Conservation (phyloP, 2,797 vertebrate genomes). For the Gambusia yucatana region DNA sequence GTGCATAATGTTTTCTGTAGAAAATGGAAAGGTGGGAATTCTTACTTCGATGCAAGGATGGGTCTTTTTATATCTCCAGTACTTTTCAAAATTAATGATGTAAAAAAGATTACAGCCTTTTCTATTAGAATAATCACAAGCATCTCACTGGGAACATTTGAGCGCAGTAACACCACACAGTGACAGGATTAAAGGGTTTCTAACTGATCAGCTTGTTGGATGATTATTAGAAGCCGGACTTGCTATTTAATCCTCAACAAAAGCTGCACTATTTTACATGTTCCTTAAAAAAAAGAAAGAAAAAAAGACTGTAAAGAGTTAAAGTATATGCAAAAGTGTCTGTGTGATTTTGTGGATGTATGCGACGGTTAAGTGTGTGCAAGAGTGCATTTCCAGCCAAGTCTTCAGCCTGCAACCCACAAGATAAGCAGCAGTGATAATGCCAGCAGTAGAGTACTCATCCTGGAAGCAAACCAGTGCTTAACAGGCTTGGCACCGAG, state of each 20-base stretch:
- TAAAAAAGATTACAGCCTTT: not conserved
- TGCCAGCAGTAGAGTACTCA: constrained; percentile 53
- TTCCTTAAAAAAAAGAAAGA: not conserved
- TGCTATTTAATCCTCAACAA: constrained; percentile 34
- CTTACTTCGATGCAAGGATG: not conserved
- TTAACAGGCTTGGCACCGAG: constrained; percentile 60
- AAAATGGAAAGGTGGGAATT: not conserved
- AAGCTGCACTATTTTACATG: constrained; percentile 37
- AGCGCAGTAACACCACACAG: constrained; percentile 11
- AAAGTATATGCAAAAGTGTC: not conserved
- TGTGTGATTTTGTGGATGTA: constrained; percentile 15
- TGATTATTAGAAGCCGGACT: constrained; percentile 24
- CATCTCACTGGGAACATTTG: constrained; percentile 19
- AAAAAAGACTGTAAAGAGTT: constrained; percentile 13
- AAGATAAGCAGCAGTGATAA: constrained; percentile 71
- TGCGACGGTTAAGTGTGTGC: constrained; percentile 27
- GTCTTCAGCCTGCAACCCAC: constrained; percentile 59
- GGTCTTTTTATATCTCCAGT: not conserved
- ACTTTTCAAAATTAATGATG: not conserved
- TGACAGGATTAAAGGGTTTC: constrained; percentile 31
- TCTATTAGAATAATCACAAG: constrained; percentile 16
- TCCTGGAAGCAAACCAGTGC: constrained; percentile 56
- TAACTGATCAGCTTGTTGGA: constrained; percentile 41
- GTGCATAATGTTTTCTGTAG: not conserved
- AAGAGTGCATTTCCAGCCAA: constrained; percentile 47